A percentile compares a stretch with the other conserved stretches of the same genome.
phyloP scores from a whole-genome alignment of 2,888 invertebrate genomes.

The Sisyra nigra region DNA sequence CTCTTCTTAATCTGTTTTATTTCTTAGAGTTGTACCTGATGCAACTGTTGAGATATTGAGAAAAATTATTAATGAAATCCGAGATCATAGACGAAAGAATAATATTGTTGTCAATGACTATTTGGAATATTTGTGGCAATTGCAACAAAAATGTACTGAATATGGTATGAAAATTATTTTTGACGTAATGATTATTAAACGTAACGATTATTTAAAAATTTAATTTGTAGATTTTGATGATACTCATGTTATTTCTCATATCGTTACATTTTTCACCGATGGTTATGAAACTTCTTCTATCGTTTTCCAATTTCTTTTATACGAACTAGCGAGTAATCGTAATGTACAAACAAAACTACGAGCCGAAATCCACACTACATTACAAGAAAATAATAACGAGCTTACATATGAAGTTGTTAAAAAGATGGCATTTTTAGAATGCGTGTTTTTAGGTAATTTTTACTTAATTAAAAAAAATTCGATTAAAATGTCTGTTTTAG shows the following conservation, averaged over 20 bases:
- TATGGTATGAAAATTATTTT: too few species aligned
- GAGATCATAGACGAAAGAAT: slow-evolving; percentile 19
- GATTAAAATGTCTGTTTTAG: neutral
- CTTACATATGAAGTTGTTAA: slow-evolving; percentile 18
- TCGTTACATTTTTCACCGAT: slow-evolving; percentile 20
- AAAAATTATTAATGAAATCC: slow-evolving; percentile 5
- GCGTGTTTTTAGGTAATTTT: neutral
- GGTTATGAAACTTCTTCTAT: slow-evolving; percentile 22
- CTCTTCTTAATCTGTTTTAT: too few species aligned
- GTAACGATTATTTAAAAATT: too few species aligned
- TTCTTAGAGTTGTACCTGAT: too few species aligned
- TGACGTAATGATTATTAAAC: too few species aligned
- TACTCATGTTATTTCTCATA: slow-evolving; percentile 15
- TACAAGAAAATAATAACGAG: slow-evolving; percentile 14
- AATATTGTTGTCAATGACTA: slow-evolving; percentile 22
- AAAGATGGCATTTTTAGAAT: slow-evolving; percentile 18
- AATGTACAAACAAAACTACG: slow-evolving; percentile 19
- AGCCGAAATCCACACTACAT: slow-evolving; percentile 17
- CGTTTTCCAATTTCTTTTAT: slow-evolving; percentile 17
- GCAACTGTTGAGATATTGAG: too few species aligned
- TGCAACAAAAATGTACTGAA: slow-evolving; percentile 12
- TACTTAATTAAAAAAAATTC: too few species aligned
- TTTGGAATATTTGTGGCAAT: slow-evolving; percentile 21
- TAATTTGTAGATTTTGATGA: slow-evolving; percentile 12
- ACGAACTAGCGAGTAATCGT: slow-evolving; percentile 18